A percentile compares a stretch with the other conserved stretches of the same genome.
phyloP scores from a whole-genome alignment of 2,113 vertebrate species.

The Dinomys branickii region DNA sequence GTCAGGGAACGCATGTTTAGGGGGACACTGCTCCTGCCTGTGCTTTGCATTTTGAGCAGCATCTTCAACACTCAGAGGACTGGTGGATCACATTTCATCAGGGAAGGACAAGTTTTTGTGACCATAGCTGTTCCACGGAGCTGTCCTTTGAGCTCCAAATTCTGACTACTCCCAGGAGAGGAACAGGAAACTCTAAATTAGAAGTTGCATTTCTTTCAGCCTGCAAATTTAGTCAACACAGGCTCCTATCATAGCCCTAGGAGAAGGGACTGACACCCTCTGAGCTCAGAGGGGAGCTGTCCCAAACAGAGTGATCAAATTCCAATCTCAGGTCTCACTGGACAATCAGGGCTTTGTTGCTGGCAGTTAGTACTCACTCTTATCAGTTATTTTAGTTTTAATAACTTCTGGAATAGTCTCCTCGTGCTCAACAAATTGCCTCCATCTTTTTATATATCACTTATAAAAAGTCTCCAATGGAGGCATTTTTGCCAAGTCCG shows the following conservation, averaged over 20 bases:
- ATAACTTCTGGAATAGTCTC: not conserved
- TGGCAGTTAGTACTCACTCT: rapidly evolving
- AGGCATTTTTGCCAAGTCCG: not conserved
- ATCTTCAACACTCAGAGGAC: not conserved
- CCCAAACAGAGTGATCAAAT: not conserved
- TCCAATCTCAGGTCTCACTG: not conserved
- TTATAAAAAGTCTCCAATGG: not conserved
- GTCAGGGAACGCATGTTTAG: not conserved
- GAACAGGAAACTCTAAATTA: not conserved
- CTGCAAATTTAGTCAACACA: not conserved
- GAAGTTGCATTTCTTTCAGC: not conserved
- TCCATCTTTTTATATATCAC: not conserved
- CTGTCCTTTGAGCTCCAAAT: not conserved
- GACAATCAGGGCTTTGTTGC: not conserved
- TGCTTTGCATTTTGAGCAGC: not conserved
- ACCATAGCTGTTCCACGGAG: not conserved
- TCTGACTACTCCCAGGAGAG: not conserved
- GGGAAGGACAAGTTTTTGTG: not conserved
- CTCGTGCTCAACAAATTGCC: not conserved
- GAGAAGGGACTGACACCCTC: rapidly evolving
- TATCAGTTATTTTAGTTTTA: not conserved
- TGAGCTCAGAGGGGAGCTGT: not conserved
- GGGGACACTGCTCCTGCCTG: not conserved
- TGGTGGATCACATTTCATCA: not conserved
- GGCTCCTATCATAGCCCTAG: not conserved